Evolutionary conservation across 2,797 vertebrate species (phyloP).

Genomic region (Eupleurogrammus muticus): DNA sequence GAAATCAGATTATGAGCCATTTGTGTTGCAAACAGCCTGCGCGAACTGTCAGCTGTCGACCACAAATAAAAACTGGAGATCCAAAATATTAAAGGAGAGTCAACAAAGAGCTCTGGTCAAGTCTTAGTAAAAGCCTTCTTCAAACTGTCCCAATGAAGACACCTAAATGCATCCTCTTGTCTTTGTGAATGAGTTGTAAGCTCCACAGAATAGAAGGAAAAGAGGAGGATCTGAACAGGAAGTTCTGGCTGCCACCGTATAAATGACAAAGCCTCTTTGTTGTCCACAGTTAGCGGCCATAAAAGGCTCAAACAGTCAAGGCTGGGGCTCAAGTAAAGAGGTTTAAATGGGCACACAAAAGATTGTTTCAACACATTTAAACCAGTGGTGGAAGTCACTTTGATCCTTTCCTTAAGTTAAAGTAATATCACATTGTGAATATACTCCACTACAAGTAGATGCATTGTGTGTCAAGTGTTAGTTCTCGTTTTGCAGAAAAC

Average conservation of each 20-base stretch:
- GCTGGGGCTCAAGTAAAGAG: no score
- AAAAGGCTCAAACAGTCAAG: no score
- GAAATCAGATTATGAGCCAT: slow-evolving; percentile 13
- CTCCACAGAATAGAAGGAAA: not conserved
- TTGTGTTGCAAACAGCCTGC: not conserved
- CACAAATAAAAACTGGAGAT: not conserved
- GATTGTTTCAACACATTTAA: no score
- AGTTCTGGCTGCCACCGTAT: not conserved
- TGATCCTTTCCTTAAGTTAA: no score
- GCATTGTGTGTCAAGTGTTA: no score
- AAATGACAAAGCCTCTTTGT: no score
- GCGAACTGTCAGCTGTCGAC: not conserved
- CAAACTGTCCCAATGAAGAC: not conserved
- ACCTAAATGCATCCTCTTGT: not conserved
- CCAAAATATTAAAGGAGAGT: not conserved
- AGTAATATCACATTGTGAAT: no score
- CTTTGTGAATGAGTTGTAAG: not conserved
- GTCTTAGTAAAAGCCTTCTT: not conserved
- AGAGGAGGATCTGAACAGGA: not conserved
- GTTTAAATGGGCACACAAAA: no score
- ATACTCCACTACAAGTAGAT: no score
- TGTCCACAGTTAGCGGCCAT: no score
- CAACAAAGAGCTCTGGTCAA: not conserved
- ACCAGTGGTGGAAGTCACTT: no score
- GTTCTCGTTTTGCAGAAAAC: no score